Evolutionary conservation across 2,113 vertebrate genomes (phyloP), one percentile per base, ranked within the genome.

Genomic region (Chaetura pelagica): DNA sequence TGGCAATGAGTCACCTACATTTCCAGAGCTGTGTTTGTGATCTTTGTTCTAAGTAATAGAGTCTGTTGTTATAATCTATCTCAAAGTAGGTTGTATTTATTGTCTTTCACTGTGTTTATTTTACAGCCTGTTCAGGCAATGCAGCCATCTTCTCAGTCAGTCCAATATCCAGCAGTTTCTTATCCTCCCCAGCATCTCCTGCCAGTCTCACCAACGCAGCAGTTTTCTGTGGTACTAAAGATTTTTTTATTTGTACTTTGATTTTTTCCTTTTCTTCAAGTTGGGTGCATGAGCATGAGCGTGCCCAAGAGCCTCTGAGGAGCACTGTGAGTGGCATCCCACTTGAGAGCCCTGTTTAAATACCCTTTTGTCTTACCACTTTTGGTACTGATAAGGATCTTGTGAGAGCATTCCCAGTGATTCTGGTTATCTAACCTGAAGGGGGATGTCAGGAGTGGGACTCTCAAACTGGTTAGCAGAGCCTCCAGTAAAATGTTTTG

Each of bases 141-240:
- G 89, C 98, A 98, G 94, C 94, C 98, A 61, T 97, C 98, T 86
- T 97, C 98, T 62, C 98, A 98, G 83, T 97, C 98, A 17, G 97
- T 99, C 95, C 99, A 99, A 76, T 99, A 99, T 97, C 98, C 99
- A 68, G 97, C 98, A 23, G 98, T 99, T 93, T 98, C 99, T 40
- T 99, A 99, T 93, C 96, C 99, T 95, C 97, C 99, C 88, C 98
- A 98, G 95, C 99, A 99, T 95, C 98, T 99, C 95, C 97, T 99
- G 96, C 98, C 99, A 34, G 96, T 99, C 91, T 97, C 98, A 82
- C 97, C 99, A 85, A 97, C 98, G 26, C 99, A 99, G 93, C 98
- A 98, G 89, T 99, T 98, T 97, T 95, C 98, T 68, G 96, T 98
- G 97, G 99, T 99, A 98, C 88, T 59, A 15, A 54, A 57, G 42